Evolutionary conservation across 1,140 invertebrate species (phyloP).

Genomic region (Mamestra configurata): DNA sequence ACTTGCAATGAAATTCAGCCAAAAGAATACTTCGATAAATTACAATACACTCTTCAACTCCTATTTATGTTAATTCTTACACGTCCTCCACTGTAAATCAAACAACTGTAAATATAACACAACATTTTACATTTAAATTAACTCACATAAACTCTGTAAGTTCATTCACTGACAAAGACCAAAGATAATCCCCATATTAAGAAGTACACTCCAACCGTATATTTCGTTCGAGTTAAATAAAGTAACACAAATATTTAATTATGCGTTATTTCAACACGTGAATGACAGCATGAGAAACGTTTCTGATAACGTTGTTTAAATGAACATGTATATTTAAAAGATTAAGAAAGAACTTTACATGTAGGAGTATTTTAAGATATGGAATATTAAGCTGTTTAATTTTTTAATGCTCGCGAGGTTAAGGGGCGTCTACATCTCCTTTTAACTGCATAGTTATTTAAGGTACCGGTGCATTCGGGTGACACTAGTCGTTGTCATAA

Average conservation of each 20-base stretch:
- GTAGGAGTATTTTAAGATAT: conserved; percentile 11
- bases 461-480: neutral
- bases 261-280: conserved; percentile 51
- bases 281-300: conserved; percentile 50
- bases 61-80: neutral
- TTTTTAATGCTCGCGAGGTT: conserved; percentile 7
- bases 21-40: neutral
- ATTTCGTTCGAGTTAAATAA: conserved; percentile 48
- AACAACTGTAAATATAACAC: neutral
- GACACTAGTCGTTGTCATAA: no score
- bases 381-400: conserved; percentile 15
- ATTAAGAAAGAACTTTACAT: conserved; percentile 22
- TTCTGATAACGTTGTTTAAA: conserved; percentile 50
- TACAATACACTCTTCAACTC: neutral
- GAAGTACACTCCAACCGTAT: conserved; percentile 14
- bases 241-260: conserved; percentile 57
- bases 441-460: neutral
- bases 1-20: neutral
- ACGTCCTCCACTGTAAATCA: neutral
- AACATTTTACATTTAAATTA: conserved; percentile 8
- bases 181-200: conserved; percentile 48
- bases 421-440: neutral
- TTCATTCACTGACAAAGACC: conserved; percentile 35
- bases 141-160: conserved; percentile 4
- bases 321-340: conserved; percentile 45